Evolutionary conservation across 2,113 vertebrate genomes (phyloP).

Genomic region (Phrynosoma platyrhinos): DNA sequence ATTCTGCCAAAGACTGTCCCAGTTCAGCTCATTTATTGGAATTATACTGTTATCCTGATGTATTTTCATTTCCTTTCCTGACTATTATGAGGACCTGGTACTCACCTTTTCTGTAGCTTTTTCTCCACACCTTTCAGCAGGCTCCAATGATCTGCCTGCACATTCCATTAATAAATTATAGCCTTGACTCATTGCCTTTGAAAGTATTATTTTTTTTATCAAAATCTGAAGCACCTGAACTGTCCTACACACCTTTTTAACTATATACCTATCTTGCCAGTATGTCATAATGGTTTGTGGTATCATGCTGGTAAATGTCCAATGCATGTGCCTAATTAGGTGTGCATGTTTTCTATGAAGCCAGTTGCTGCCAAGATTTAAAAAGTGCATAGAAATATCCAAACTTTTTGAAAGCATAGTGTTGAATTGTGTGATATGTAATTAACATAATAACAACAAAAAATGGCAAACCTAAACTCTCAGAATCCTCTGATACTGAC

Average conservation of each 20-base stretch:
- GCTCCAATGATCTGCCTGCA: not conserved
- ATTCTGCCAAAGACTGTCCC: not conserved
- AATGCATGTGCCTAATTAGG: not conserved
- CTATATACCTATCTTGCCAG: not conserved
- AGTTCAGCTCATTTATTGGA: not conserved
- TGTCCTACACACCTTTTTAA: not conserved
- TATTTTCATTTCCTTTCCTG: constrained; percentile 4
- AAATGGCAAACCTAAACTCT: not conserved
- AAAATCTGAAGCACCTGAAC: not conserved
- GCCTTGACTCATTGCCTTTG: not conserved
- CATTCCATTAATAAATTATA: not conserved
- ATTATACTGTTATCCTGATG: not conserved
- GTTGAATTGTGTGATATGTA: not conserved
- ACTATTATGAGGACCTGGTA: not conserved
- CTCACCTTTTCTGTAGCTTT: constrained; percentile 3
- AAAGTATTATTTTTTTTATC: not conserved
- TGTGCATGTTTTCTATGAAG: not conserved
- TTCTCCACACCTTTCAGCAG: not conserved
- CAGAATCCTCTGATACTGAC: not conserved
- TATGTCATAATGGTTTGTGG: not conserved
- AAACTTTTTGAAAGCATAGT: not conserved
- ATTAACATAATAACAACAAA: not conserved
- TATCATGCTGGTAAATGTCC: not conserved
- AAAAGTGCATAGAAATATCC: not conserved
- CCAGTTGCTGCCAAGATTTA: not conserved